Evolutionary conservation across 2,797 vertebrate genomes (phyloP).

Genomic region (Taeniopygia guttata): DNA sequence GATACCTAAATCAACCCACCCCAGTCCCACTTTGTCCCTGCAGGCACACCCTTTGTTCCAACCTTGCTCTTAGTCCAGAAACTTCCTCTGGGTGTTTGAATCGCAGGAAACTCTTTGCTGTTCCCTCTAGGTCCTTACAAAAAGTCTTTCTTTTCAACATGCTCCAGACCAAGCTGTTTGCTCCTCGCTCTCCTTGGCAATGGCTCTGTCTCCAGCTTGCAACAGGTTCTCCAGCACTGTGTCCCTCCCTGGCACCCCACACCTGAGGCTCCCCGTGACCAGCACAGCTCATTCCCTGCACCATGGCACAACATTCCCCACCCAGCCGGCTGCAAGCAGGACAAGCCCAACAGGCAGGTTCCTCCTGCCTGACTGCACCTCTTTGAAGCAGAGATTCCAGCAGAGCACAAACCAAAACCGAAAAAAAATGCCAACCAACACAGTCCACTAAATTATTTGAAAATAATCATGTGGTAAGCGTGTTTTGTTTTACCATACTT

Average conservation of each 20-base stretch:
- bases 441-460: background rate
- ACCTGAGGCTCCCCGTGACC: background rate
- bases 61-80: slow-evolving; percentile 30
- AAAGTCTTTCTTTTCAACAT: background rate
- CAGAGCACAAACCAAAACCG: rapidly evolving
- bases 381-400: background rate
- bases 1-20: background rate
- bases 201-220: background rate
- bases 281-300: background rate
- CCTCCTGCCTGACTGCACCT: background rate
- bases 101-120: background rate
- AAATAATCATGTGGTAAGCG: background rate
- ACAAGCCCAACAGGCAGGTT: background rate
- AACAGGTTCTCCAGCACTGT: background rate
- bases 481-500: background rate
- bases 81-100: background rate
- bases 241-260: background rate
- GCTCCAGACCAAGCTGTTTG: background rate
- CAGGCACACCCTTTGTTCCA: background rate
- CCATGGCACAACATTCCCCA: background rate
- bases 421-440: background rate
- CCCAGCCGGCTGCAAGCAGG: background rate
- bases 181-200: background rate
- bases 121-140: background rate
- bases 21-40: background rate